Evolutionary conservation across 2,888 invertebrate genomes (phyloP).

Genomic region (Tachina fera): DNA sequence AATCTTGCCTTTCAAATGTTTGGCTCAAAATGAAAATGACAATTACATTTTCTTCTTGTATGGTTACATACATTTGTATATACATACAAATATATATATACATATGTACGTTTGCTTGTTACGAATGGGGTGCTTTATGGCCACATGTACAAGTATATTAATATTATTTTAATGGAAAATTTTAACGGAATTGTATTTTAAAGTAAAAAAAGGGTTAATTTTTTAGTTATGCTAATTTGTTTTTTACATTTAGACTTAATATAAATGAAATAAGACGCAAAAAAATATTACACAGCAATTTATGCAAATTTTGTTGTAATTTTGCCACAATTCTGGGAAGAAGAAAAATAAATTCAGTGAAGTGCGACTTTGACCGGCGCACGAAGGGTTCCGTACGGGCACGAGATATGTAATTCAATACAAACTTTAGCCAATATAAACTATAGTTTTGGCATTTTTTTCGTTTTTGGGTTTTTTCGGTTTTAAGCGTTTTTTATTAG

Average conservation of each 20-base stretch:
- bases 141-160: constrained; percentile 3
- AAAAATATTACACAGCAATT: constrained; percentile 31
- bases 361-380: too few species aligned
- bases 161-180: constrained; percentile 8
- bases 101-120: neutral
- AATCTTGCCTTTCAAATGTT: constrained; percentile 65
- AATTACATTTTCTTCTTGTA: constrained; percentile 51
- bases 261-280: constrained; percentile 22
- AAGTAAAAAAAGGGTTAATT: constrained; percentile 64
- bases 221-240: constrained; percentile 68
- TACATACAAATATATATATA: too few species aligned
- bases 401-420: too few species aligned
- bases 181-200: neutral
- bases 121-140: constrained; percentile 60
- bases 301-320: constrained; percentile 45
- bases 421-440: too few species aligned
- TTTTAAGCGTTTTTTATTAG: too few species aligned
- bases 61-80: too few species aligned
- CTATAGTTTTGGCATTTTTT: too few species aligned
- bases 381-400: too few species aligned
- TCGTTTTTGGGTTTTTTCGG: too few species aligned
- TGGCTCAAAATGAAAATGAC: constrained; percentile 57
- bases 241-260: constrained; percentile 14
- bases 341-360: too few species aligned
- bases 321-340: neutral